Base-by-base conservation (phyloP, 30 jellyfish, hydroid and myxozoan genomes). In the Cassiopea andromeda region DNA sequence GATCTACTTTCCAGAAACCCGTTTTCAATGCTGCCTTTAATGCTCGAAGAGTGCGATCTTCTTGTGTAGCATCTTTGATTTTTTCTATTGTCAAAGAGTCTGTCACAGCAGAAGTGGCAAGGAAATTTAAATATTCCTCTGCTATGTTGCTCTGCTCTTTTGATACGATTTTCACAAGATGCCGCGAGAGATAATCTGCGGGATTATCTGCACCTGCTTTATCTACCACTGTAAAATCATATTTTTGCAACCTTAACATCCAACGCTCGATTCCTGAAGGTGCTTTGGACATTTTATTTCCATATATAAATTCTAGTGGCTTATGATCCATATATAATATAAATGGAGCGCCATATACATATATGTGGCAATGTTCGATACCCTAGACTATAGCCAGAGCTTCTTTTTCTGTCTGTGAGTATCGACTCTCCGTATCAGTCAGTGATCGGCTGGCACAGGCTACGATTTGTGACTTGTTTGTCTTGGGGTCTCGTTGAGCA, bases 401-500 rank as follows among this genome's bases (percentile, higher is more conserved):
- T 58, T 85, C 93, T 80, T 85, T 85, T 75, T 85, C 87, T 6
- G 80, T 85, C 45, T 85, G 80, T 13, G 87, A 85, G 57, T 85
- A 85, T 61, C 88, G 69, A 13, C 58, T 38, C 46, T 85, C 93
- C 15, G 59, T 58, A 17, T 83, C 85, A 3, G 92, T 1, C 44
- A 68, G 48, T 1, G 92, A 84, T 14, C 85, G 73, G 67, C 87
- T 85, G n/a, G 93, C 80, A 50, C 59, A 85, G 48, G 88, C 94
- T 2, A 87, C 60, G 48, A 54, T 54, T 10, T 54, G 64, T 80
- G 60, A 10, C 6, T 50, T 14, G 18, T 93, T 86, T 45, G 71
- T 79, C 17, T 48, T 69, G 60, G 67, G 82, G 9, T 17, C 38
- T 69, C 59, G 45, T 75, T 82, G 83, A 14, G 93, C 18, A n/a